phyloP scores from a whole-genome alignment of 2,888 invertebrate species.

The Oligia fasciuncula region DNA sequence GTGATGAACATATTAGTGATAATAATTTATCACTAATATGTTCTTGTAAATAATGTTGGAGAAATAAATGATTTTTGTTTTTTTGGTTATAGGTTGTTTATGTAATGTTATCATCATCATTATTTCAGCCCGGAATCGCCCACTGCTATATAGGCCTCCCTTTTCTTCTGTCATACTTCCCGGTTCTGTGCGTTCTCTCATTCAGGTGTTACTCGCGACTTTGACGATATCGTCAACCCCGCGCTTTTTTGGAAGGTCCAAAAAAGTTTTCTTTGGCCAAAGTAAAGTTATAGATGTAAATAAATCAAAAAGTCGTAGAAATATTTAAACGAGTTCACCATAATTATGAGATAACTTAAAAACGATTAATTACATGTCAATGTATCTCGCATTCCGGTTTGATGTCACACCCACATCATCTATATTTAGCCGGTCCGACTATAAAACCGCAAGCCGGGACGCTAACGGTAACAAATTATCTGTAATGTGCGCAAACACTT shows the following conservation, averaged over 20 bases:
- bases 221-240: too few relatives aligned
- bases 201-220: too few relatives aligned
- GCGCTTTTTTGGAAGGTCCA: background rate
- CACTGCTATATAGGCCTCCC: background rate
- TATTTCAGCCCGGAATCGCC: background rate
- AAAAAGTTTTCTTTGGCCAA: background rate
- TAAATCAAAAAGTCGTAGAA: background rate
- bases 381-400: conserved; percentile 43
- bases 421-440: conserved; percentile 49
- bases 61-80: too few relatives aligned
- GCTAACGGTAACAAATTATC: conserved; percentile 28
- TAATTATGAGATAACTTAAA: conserved; percentile 4
- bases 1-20: too few relatives aligned
- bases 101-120: background rate
- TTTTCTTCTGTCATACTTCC: background rate
- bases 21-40: too few relatives aligned
- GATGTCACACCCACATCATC: conserved; percentile 44
- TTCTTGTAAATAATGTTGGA: too few relatives aligned
- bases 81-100: background rate
- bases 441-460: conserved; percentile 30
- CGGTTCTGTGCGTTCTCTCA: background rate
- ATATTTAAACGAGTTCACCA: background rate
- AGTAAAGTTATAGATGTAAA: background rate
- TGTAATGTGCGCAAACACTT: conserved; percentile 28
- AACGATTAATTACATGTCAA: conserved; percentile 39